These are phyloP conservation scores for Peromyscus californicus DNA, from an alignment of 2,113 vertebrate genomes.

Conservation along the genomic window DNA sequence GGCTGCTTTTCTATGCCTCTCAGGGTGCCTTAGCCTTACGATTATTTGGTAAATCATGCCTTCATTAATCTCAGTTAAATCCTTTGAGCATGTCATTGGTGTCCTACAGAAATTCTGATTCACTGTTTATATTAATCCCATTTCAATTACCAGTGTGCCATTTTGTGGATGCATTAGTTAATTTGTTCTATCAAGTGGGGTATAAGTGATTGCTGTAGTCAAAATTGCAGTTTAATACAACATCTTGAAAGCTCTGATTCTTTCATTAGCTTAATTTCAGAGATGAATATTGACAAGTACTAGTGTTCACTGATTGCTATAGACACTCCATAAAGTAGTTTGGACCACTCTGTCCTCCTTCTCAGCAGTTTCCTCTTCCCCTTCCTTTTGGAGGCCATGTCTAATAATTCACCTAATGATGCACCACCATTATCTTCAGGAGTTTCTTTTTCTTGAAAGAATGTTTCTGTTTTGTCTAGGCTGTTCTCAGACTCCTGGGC, in stretches of 20 bases:
- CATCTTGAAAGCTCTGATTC: background rate
- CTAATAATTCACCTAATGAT: background rate
- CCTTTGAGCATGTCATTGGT: background rate
- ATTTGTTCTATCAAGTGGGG: background rate
- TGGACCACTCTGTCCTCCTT: background rate
- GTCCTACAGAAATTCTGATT: background rate
- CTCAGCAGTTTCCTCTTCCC: background rate
- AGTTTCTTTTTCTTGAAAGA: background rate
- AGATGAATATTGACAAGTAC: background rate
- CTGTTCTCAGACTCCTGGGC: background rate
- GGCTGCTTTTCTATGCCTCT: background rate
- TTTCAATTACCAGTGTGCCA: background rate
- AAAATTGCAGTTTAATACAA: background rate
- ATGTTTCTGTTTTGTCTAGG: background rate
- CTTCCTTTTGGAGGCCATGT: background rate
- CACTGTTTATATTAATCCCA: background rate
- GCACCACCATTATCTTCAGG: background rate
- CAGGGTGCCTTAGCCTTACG: background rate
- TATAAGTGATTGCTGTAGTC: background rate
- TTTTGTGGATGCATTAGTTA: background rate
- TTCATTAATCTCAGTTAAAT: conserved; percentile 38
- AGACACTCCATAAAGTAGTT: background rate
- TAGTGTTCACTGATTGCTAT: background rate
- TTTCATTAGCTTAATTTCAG: background rate
- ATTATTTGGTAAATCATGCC: background rate